These are phyloP conservation scores for Erythrolamprus reginae DNA, from an alignment of 2,113 vertebrate genomes.

Conservation along the genomic window DNA sequence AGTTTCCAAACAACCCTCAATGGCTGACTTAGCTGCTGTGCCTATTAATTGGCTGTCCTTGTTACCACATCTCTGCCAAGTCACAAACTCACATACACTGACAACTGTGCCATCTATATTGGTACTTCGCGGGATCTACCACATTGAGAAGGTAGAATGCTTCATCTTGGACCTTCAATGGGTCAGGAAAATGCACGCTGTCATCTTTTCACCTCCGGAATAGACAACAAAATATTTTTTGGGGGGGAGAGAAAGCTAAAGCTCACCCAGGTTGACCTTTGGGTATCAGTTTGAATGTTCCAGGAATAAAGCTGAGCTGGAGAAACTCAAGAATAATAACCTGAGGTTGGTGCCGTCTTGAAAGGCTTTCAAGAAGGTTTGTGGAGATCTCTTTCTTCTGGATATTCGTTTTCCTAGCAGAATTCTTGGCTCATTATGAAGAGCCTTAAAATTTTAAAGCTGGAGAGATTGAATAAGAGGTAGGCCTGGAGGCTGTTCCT, in stretches of 20 bases:
- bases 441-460: not conserved
- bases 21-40: too few species aligned
- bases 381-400: not conserved
- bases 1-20: too few species aligned
- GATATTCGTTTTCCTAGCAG: not conserved
- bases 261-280: not conserved
- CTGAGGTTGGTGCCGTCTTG: not conserved
- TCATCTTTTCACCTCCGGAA: not conserved
- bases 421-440: not conserved
- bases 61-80: too few species aligned
- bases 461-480: not conserved
- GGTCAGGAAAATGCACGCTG: not conserved
- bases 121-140: not conserved
- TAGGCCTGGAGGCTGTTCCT: not conserved
- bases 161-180: not conserved
- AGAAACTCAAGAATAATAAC: not conserved
- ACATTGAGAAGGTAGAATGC: not conserved
- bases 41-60: too few species aligned
- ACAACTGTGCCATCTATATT: not conserved
- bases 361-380: not conserved
- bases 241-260: not conserved
- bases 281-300: not conserved
- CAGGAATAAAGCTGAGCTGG: not conserved
- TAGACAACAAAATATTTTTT: not conserved
- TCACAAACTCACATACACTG: too few species aligned